These are phyloP conservation scores for Ceratotherium simum DNA, from an alignment of 2,113 vertebrate genomes.

Conservation along the genomic window DNA sequence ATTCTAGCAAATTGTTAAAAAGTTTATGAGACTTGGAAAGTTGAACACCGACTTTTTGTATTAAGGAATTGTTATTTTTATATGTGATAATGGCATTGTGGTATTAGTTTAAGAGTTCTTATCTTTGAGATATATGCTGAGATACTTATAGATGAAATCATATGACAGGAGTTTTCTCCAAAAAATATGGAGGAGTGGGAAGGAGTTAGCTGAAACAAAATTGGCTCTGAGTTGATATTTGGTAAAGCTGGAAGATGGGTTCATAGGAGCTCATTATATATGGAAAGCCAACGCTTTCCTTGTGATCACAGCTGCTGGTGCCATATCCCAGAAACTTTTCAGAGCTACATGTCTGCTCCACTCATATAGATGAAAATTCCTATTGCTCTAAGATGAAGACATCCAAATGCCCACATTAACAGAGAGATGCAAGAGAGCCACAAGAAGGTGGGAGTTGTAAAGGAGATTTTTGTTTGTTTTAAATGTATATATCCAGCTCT, in stretches of 20 bases:
- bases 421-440: not conserved
- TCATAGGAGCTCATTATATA: not conserved
- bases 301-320: not conserved
- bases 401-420: not conserved
- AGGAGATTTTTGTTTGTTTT: conserved; percentile 13
- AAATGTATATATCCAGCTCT: not conserved
- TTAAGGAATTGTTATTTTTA: conserved; percentile 33
- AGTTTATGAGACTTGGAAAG: not conserved
- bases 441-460: not conserved
- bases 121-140: not conserved
- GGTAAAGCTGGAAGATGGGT: not conserved
- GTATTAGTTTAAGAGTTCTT: not conserved
- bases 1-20: not conserved
- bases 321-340: not conserved
- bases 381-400: not conserved
- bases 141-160: conserved; percentile 16
- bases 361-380: not conserved
- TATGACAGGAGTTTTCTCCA: conserved; percentile 14
- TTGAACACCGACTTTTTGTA: not conserved
- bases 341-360: not conserved
- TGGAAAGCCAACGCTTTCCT: not conserved
- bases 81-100: not conserved
- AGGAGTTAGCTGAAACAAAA: not conserved
- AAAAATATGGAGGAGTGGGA: not conserved
- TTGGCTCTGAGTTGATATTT: not conserved